Evolutionary conservation across 2,797 vertebrate species (phyloP), one percentile per base, ranked within the genome.

Genomic region (Arrhamphus sclerolepis): DNA sequence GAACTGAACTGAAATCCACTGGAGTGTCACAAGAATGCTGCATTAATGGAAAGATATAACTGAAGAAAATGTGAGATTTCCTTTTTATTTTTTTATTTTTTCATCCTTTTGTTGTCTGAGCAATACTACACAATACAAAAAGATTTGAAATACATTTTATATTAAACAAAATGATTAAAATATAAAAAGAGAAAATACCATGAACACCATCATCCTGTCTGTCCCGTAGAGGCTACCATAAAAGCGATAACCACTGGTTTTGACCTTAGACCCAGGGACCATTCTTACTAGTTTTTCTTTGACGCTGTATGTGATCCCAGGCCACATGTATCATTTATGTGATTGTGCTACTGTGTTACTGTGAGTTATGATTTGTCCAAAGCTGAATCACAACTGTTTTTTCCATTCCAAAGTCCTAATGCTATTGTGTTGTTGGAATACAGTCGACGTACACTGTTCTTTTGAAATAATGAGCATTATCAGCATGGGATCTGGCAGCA

Each of bases 231-330:
- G 64, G 31, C 57, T 28, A 42, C 66, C 21, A 46, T 31, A 54
- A 22, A 11, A 41, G 70, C 41, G 66, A 69, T 71, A 69, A 69
- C 56, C 52, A 56, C 46, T 1, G 28, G 31, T 6, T 1, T 17
- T 70, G 60, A 69, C 71, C 58, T 75, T 50, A 58, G 38, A 52
- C 67, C 56, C 51, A 6, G 18, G 28, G 29, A 21, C n/a, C 18
- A 59, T 56, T 73, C 29, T 56, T 72, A 67, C 19, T 21, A n/a
- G 39, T 57, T 38, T 40, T 60, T 77, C 73, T 72, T 78, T 75
- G 64, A 66, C 47, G 49, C 39, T 17, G 20, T 22, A 46, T 24
- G 48, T 50, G 46, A 64, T 70, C 52, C 57, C 24, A 47, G 47
- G 39, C 55, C 56, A 56, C 14, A 51, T 41, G 31, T 56, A 47